phyloP scores from a whole-genome alignment of 2,888 invertebrate genomes.

The Scrobipalpa atriplicella region DNA sequence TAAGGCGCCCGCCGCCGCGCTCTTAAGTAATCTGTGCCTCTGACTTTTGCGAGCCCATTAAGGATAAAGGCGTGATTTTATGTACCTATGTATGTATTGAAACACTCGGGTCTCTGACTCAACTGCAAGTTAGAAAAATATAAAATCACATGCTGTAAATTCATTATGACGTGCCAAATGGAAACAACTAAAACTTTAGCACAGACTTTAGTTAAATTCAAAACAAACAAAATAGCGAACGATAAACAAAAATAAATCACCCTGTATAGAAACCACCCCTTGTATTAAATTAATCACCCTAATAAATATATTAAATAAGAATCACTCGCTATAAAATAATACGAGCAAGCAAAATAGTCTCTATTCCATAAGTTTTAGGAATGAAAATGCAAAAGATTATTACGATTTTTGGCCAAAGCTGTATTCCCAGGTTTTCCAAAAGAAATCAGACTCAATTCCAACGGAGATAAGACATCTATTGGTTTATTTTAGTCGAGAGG shows the following conservation, averaged over 20 bases:
- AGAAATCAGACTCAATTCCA: not conserved
- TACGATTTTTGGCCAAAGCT: not conserved
- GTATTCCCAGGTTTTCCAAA: not conserved
- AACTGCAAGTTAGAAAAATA: too few species aligned
- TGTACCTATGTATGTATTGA: too few species aligned
- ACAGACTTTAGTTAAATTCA: conserved; percentile 33
- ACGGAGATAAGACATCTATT: not conserved
- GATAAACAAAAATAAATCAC: conserved; percentile 41
- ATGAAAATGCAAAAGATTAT: not conserved
- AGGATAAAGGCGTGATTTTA: too few species aligned
- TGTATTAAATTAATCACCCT: conserved; percentile 42
- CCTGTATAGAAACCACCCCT: conserved; percentile 42
- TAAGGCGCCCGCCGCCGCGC: too few species aligned
- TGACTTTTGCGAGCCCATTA: too few species aligned
- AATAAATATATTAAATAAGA: conserved; percentile 44
- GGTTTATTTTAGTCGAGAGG: not conserved
- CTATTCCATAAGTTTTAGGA: not conserved
- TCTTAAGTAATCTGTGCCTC: too few species aligned
- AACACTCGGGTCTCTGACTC: too few species aligned
- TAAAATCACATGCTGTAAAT: too few species aligned
- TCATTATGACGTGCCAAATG: not conserved
- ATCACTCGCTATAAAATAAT: conserved; percentile 33
- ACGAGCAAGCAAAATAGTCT: not conserved
- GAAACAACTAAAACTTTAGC: conserved; percentile 29
- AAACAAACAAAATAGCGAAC: conserved; percentile 55